Evolutionary conservation across 2,113 vertebrate species (phyloP).

Genomic region (Balaeniceps rex): DNA sequence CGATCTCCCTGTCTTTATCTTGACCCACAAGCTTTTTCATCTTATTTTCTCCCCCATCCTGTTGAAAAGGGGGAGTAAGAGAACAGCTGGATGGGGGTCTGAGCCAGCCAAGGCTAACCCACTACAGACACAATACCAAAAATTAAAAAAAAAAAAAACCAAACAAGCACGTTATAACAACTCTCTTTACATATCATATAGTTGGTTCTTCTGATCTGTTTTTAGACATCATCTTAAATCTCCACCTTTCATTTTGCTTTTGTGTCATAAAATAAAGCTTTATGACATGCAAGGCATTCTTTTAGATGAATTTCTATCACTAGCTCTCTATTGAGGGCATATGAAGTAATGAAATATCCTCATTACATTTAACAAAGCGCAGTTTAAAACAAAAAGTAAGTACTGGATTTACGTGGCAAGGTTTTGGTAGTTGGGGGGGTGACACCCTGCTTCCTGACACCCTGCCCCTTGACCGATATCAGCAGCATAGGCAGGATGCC

Average conservation of each 20-base stretch:
- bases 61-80: not conserved
- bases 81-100: not conserved
- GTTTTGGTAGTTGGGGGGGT: not conserved
- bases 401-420: not conserved
- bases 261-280: not conserved
- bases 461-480: not conserved
- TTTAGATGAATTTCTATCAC: not conserved
- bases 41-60: not conserved
- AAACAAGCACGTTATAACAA: not conserved
- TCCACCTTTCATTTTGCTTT: not conserved
- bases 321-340: not conserved
- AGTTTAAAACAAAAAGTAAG: not conserved
- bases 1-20: too few species aligned
- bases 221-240: not conserved
- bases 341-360: not conserved
- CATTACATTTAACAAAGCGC: not conserved
- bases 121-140: not conserved
- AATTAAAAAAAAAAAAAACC: not conserved
- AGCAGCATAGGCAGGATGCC: not conserved
- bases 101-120: not conserved
- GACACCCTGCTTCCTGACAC: not conserved
- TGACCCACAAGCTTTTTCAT: not conserved
- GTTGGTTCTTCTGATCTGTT: not conserved
- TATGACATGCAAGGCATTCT: not conserved
- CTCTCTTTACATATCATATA: not conserved